Evolutionary conservation across 2,888 invertebrate genomes (phyloP).

Genomic region (Cheilosia vulpina): DNA sequence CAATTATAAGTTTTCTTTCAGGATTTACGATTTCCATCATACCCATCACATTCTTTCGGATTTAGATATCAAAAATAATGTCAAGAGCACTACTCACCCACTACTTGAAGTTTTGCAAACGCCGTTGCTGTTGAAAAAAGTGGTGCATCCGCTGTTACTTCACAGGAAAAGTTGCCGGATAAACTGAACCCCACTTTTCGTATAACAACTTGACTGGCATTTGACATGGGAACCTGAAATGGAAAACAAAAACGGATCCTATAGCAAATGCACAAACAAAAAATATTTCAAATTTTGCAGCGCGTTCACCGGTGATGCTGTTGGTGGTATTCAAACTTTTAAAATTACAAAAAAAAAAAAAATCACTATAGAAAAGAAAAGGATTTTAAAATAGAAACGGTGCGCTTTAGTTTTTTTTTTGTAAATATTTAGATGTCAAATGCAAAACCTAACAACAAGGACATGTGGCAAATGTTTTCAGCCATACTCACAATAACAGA

Average conservation of each 20-base stretch:
- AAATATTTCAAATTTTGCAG: not conserved
- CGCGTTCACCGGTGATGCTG: conserved; percentile 1
- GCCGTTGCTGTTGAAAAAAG: conserved; percentile 88
- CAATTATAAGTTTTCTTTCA: conserved; percentile 2
- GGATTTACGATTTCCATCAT: not conserved
- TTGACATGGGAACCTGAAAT: conserved; percentile 88
- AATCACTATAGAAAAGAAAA: conserved; percentile 14
- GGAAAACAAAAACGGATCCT: conserved; percentile 39
- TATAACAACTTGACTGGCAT: conserved; percentile 90
- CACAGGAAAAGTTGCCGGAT: conserved; percentile 91
- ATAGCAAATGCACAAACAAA: conserved; percentile 7
- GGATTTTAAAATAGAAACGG: conserved; percentile 34
- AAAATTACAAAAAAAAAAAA: conserved; percentile 29
- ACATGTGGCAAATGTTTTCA: conserved; percentile 21
- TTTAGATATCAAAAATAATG: conserved; percentile 41
- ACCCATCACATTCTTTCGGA: not conserved
- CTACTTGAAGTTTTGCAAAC: conserved; percentile 88
- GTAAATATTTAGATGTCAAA: conserved; percentile 30
- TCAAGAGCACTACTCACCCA: conserved; percentile 86
- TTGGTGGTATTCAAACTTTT: conserved; percentile 37
- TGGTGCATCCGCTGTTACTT: conserved; percentile 90
- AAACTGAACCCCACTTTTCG: conserved; percentile 88
- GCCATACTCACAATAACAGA: conserved; percentile 90
- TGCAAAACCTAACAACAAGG: conserved; percentile 36
- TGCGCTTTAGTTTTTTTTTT: not conserved